Evolutionary conservation across 2,888 invertebrate genomes (phyloP), one percentile per base, ranked within the genome.

Genomic region (Entomobrya proxima): DNA sequence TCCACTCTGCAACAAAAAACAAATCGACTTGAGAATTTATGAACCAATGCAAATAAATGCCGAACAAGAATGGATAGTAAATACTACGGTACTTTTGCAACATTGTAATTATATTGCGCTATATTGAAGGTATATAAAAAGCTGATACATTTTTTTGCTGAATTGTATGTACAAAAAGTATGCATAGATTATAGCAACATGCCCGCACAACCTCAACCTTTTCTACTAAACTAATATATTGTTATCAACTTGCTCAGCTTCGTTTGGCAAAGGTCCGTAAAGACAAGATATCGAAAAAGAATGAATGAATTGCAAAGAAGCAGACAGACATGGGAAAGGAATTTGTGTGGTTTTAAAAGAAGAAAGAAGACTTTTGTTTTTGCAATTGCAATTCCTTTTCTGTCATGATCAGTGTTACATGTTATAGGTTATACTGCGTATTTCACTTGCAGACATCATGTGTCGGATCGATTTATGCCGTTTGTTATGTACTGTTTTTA

Each of bases 1-100:
- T 15, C 30, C 32, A 50, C 21, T n/a, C n/a, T n/a, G n/a, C n/a
- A n/a, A n/a, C n/a, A n/a, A n/a, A n/a, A n/a, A n/a, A n/a, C n/a
- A n/a, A 58, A 58, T 58, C 30, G 27, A 30, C 58, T 67, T 15
- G 15, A 67, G 21, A 37, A 15, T 18, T 13, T 21, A 67, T 32
- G 67, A 67, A 11, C 37, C 58, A 21, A 15, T 24, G 35, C 35
- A 32, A 35, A 3, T 15, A 64, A 64, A 35, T 9, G 13, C 50
- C 30, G 40, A 40, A 61, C 35, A 11, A 40, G 40, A 67, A 21
- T 37, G 18, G 37, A 37, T 67, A 67, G 37, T 67, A 67, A 67
- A 67, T 67, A n/a, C n/a, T n/a, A 67, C 67, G 37, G 40, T 35
- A 37, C 40, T 24, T n/a, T n/a, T 67, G 40, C 18, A 67, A 67